phyloP scores from a whole-genome alignment of 2,888 invertebrate species.

The Physocephala rufipes region DNA sequence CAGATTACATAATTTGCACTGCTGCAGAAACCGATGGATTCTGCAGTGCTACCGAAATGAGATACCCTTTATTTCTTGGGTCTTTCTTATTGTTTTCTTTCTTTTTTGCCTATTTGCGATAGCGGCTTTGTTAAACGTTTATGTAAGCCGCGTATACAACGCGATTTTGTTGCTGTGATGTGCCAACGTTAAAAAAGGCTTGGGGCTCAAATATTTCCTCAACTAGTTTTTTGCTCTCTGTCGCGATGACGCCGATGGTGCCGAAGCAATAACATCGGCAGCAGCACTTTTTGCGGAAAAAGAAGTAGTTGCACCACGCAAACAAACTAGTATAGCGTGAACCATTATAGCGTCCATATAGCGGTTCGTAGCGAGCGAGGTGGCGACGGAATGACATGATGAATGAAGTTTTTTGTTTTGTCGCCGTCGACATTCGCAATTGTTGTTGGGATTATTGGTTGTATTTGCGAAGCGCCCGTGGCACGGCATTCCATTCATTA shows the following conservation, averaged over 20 bases:
- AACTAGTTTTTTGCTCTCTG: background rate
- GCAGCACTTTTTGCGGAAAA: too few relatives aligned
- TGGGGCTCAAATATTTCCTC: background rate
- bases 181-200: background rate
- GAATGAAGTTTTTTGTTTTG: conserved; percentile 21
- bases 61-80: too few relatives aligned
- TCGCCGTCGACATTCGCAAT: too few relatives aligned
- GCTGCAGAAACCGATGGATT: too few relatives aligned
- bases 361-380: conserved; percentile 2
- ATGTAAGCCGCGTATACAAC: background rate
- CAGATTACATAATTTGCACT: too few relatives aligned
- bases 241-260: background rate
- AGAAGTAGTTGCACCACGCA: background rate
- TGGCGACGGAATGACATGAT: conserved; percentile 7
- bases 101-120: too few relatives aligned
- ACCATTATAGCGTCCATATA: background rate
- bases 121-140: background rate
- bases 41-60: too few relatives aligned
- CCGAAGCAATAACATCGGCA: too few relatives aligned
- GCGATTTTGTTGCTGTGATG: background rate
- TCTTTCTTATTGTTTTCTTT: background rate
- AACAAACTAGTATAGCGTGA: background rate
- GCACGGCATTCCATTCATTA: conserved; percentile 21
- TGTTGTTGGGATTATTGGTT: too few relatives aligned
- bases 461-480: conserved; percentile 24